Evolutionary conservation across 2,888 invertebrate species (phyloP), one percentile per base, ranked within the genome.

Genomic region (Tanytarsus gracilentus): DNA sequence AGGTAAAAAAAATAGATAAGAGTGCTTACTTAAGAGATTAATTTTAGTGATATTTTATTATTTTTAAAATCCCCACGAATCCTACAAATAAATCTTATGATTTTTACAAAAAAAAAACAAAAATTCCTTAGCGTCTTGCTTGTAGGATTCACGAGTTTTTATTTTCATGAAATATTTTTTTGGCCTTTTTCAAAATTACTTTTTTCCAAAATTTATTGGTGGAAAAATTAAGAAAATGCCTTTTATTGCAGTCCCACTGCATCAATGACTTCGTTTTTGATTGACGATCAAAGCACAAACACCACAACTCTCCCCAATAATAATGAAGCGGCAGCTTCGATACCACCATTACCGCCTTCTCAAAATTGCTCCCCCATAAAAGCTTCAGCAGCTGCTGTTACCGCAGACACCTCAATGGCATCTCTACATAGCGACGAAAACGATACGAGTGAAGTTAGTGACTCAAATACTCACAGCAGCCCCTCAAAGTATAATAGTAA

Each of bases 1-100:
- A 61, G 61, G 61, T 61, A 36, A 68, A 67, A 63, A 60, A n/a
- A n/a, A n/a, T n/a, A n/a, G n/a, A n/a, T n/a, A n/a, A n/a, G n/a
- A n/a, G n/a, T n/a, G n/a, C 52, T 71, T 72, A 52, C 64, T 72
- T 61, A 73, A 73, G 73, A 73, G 65, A 50, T n/a, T n/a, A n/a
- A n/a, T n/a, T n/a, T n/a, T n/a, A n/a, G n/a, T n/a, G n/a, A n/a
- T n/a, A n/a, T n/a, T n/a, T n/a, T n/a, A n/a, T 18, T 4, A 55
- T 21, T 49, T 49, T 14, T 39, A n/a, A 7, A n/a, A n/a, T 62
- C 62, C 65, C 58, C 63, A 68, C 62, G 36, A 63, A 40, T 62
- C 56, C 61, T 59, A 62, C 30, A 50, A 39, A 39, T n/a, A 39
- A n/a, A 4, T 4, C 5, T 48, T 8, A 23, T 48, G 48, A 7